These are phyloP conservation scores for Pluvianellus socialis DNA, from an alignment of 2,113 vertebrate genomes.

Conservation along the genomic window DNA sequence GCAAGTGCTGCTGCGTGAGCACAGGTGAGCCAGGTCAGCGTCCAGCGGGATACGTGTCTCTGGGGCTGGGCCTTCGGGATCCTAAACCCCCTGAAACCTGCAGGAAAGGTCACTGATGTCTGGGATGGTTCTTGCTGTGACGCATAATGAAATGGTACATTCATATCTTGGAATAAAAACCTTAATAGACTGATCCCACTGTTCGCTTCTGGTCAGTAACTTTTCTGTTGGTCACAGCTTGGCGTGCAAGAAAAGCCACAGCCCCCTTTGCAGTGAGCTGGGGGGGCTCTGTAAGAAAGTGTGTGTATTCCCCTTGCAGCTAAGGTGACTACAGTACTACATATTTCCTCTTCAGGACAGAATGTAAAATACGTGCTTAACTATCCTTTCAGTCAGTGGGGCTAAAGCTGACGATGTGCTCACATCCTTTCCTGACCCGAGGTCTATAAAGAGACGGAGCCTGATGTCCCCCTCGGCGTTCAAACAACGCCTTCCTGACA, in stretches of 20 bases:
- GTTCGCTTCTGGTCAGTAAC: background rate
- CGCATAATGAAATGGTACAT: background rate
- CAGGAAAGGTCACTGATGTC: background rate
- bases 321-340: background rate
- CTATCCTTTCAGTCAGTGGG: background rate
- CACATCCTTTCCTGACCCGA: background rate
- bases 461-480: background rate
- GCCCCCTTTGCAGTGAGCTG: background rate
- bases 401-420: background rate
- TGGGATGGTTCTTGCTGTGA: background rate
- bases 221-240: background rate
- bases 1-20: background rate
- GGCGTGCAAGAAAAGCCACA: background rate
- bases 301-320: constrained; percentile 7
- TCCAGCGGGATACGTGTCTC: background rate
- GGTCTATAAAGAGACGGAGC: background rate
- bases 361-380: constrained; percentile 8
- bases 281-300: background rate
- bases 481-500: background rate
- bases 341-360: background rate
- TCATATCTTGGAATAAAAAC: background rate
- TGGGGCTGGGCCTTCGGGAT: background rate
- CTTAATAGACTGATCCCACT: background rate
- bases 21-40: accelerated
- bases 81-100: background rate